Percentiles rank a stretch among this genome's conserved stretches.
phyloP scores from a whole-genome alignment of 1,140 invertebrate genomes.

The Mactra quadrangularis region DNA sequence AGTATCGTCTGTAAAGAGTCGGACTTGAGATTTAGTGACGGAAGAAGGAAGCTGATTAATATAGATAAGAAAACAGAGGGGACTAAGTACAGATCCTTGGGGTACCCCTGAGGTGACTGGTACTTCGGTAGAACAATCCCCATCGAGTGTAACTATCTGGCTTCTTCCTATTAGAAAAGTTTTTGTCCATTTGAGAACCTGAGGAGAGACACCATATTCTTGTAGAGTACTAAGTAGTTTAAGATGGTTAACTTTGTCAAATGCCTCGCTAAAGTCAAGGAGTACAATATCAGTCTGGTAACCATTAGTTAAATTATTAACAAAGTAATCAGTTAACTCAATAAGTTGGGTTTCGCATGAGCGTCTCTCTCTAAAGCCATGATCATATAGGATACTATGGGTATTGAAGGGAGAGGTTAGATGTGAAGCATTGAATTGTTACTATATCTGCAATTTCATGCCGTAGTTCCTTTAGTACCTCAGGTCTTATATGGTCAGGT shows the following conservation, averaged over 20 bases:
- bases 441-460: constrained; percentile 23
- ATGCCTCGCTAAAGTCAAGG: constrained; percentile 60
- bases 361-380: constrained; percentile 51
- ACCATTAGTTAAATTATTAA: constrained; percentile 3
- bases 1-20: constrained; percentile 52
- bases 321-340: constrained; percentile 26
- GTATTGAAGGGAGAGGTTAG: constrained; percentile 28
- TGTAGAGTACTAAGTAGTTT: constrained; percentile 47
- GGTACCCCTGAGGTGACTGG: constrained; percentile 59
- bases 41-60: constrained; percentile 58
- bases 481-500: constrained; percentile 52
- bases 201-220: constrained; percentile 26
- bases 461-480: constrained; percentile 52
- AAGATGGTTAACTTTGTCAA: constrained; percentile 59
- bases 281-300: constrained; percentile 52
- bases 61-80: constrained; percentile 61
- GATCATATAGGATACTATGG: constrained; percentile 58
- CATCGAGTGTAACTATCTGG: constrained; percentile 51
- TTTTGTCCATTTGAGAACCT: constrained; percentile 53
- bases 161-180: constrained; percentile 54
- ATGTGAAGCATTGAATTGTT: constrained; percentile 13
- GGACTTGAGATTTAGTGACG: constrained; percentile 23
- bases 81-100: constrained; percentile 62
- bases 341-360: too few relatives aligned
- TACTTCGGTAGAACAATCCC: constrained; percentile 21